These are phyloP conservation scores for Mycteria americana DNA, from an alignment of 2,797 vertebrate species.

Conservation along the genomic window DNA sequence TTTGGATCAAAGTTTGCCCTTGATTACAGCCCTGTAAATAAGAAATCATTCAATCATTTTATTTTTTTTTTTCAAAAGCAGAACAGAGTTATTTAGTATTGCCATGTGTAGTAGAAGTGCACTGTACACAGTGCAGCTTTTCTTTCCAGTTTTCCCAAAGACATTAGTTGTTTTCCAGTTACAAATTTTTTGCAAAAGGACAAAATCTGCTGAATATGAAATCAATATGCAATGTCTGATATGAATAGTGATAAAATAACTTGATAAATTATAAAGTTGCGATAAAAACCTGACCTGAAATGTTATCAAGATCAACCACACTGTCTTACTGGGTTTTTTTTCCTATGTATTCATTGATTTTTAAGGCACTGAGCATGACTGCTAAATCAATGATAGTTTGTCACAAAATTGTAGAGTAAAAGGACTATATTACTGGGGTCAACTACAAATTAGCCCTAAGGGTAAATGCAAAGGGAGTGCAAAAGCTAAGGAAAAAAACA, in stretches of 20 bases:
- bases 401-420: slow-evolving; percentile 71
- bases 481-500: slow-evolving; percentile 42
- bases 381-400: slow-evolving; percentile 73
- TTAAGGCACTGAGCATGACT: slow-evolving; percentile 60
- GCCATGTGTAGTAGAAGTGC: not conserved
- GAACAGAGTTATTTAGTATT: not conserved
- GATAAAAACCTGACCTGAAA: slow-evolving; percentile 63
- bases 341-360: slow-evolving; percentile 64
- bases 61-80: not conserved
- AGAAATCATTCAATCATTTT: not conserved
- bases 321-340: not conserved
- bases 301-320: slow-evolving; percentile 49
- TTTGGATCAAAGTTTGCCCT: not conserved
- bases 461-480: slow-evolving; percentile 63
- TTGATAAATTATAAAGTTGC: slow-evolving; percentile 63
- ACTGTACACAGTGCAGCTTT: not conserved
- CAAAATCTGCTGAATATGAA: slow-evolving; percentile 38
- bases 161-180: slow-evolving; percentile 36
- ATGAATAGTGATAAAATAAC: slow-evolving; percentile 63
- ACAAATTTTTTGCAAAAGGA: slow-evolving; percentile 45
- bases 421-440: slow-evolving; percentile 66
- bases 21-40: not conserved
- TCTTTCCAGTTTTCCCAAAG: not conserved
- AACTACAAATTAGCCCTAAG: slow-evolving; percentile 76
- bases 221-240: slow-evolving; percentile 28